Conservation (phyloP, 2,888 invertebrate species). For the Nipponacmea schrenckii region DNA sequence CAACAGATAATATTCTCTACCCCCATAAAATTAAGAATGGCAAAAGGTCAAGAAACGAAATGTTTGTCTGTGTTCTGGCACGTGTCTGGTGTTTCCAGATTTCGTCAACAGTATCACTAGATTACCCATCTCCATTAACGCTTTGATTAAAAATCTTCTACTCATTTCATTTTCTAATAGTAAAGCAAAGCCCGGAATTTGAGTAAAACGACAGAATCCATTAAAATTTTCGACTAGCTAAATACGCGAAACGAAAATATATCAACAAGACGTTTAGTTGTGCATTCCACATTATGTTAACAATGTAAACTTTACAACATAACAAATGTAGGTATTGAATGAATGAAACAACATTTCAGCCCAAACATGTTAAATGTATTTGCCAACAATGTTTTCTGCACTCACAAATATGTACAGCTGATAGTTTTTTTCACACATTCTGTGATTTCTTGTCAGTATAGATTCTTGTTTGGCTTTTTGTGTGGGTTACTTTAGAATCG, state of each 20-base stretch:
- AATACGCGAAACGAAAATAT: not conserved
- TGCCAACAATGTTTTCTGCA: too few relatives aligned
- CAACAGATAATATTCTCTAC: conserved; percentile 1
- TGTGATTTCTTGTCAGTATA: too few relatives aligned
- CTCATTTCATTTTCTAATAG: not conserved
- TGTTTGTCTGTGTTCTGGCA: not conserved
- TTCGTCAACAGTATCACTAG: conserved; percentile 7
- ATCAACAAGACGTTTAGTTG: not conserved
- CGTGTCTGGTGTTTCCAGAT: not conserved
- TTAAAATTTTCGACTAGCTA: not conserved
- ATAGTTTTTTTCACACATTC: too few relatives aligned
- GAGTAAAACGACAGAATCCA: not conserved
- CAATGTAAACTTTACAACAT: too few relatives aligned
- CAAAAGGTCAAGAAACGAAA: conserved; percentile 7
- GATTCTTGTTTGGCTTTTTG: too few relatives aligned
- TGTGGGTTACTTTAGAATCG: too few relatives aligned
- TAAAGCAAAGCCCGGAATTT: not conserved
- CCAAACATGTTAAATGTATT: too few relatives aligned
- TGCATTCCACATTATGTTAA: not conserved
- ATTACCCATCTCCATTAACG: conserved; percentile 4
- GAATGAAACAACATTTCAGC: too few relatives aligned
- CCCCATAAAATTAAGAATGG: not conserved
- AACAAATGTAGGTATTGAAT: too few relatives aligned
- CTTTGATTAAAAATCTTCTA: not conserved
- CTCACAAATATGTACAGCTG: too few relatives aligned